Percentiles rank a stretch among this genome's conserved stretches.
These are phyloP conservation scores for Tapera naevia DNA, from an alignment of 2,797 vertebrate species.

Conservation along the genomic window DNA sequence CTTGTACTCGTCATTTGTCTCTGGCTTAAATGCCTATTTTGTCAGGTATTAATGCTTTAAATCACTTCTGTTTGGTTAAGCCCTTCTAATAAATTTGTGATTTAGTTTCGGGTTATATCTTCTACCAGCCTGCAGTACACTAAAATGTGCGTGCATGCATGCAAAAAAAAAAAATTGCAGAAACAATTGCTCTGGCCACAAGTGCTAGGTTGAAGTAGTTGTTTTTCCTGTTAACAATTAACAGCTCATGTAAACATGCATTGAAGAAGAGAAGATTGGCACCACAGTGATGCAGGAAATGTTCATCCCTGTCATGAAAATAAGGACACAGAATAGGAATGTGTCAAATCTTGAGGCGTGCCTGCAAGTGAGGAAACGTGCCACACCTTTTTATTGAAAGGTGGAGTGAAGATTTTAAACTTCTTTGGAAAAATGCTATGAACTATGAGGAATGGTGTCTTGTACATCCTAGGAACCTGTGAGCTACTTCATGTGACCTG, in stretches of 20 bases:
- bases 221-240: background rate
- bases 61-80: background rate
- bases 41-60: background rate
- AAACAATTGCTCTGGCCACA: background rate
- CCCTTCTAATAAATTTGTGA: background rate
- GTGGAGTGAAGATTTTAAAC: background rate
- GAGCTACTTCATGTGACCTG: background rate
- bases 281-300: background rate
- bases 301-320: background rate
- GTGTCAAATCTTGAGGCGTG: background rate
- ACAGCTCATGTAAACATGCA: background rate
- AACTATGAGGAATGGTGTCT: background rate
- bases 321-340: background rate
- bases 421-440: background rate
- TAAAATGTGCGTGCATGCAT: rapidly evolving
- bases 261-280: background rate
- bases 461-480: background rate
- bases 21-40: background rate
- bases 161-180: background rate
- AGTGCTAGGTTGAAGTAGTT: background rate
- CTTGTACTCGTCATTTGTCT: background rate
- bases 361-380: background rate
- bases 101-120: background rate
- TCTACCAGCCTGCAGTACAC: background rate
- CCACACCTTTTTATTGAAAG: background rate